Evolutionary conservation across 2,888 invertebrate species (phyloP), one percentile per base, ranked within the genome.

Genomic region (Noctua pronuba): DNA sequence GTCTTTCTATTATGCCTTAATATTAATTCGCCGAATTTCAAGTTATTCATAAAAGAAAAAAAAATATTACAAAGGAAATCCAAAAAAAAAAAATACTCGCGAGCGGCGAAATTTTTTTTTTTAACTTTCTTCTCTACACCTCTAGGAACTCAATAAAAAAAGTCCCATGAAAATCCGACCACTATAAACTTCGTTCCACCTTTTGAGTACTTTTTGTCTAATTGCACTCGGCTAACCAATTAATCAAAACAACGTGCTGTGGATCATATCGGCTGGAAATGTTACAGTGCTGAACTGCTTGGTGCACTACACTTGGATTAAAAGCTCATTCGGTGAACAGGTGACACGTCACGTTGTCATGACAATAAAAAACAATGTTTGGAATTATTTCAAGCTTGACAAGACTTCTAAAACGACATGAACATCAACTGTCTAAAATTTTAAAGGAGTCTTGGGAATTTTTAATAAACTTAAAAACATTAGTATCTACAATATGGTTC

Each of bases 361-460:
- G 91, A 91, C 90, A 92, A 86, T 90, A 83, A 79, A 88, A 91
- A 91, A 91, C 89, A 92, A 87, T 90, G 85, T 93, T 93, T 93
- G 85, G 91, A 93, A 93, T 92, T 90, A 87, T 91, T 92, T 92
- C 87, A 87, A 90, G 88, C 86, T 91, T 93, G 92, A 91, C 93
- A 94, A 88, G 85, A 91, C 92, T 92, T 87, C 79, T 90, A 87
- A 89, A 90, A 91, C 91, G 90, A 91, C 90, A 92, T 89, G 92
- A 92, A 91, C 89, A 91, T 89, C 91, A 92, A 86, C 89, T 94
- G 93, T 91, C 94, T 93, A 94, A 95, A 94, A 95, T 94, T 93
- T 92, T 93, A 88, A 92, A 91, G 89, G 91, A 93, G 84, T 92
- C 93, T 92, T 93, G 93, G 92, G 91, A 90, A 91, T 92, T 94